Conservation (phyloP, 2,888 invertebrate genomes). For the Ophion costatus region DNA sequence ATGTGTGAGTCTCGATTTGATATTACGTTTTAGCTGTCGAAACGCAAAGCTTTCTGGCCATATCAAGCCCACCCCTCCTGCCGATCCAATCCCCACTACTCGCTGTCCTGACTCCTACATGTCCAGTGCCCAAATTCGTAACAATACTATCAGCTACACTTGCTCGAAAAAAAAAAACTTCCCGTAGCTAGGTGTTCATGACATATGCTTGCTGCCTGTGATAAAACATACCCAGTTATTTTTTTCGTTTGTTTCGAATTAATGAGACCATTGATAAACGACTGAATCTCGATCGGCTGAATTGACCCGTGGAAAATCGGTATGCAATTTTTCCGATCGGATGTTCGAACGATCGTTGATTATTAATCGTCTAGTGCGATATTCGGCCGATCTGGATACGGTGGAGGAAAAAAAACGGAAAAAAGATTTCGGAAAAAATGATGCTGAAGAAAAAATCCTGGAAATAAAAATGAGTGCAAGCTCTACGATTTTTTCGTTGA, state of each 20-base stretch:
- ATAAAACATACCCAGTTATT: constrained; percentile 42
- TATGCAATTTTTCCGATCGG: no score
- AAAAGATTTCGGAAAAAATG: constrained; percentile 3
- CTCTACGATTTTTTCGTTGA: background rate
- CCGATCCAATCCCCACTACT: constrained; percentile 40
- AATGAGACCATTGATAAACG: constrained; percentile 28
- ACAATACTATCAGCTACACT: constrained; percentile 66
- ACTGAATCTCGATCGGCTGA: constrained; percentile 34
- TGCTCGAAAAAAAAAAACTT: constrained; percentile 69
- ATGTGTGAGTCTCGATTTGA: constrained; percentile 57
- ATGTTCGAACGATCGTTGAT: background rate
- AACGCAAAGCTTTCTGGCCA: constrained; percentile 61
- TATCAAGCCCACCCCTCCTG: constrained; percentile 15
- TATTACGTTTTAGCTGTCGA: constrained; percentile 65
- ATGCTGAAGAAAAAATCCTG: background rate
- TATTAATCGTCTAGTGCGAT: background rate
- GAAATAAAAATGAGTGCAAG: constrained; percentile 20
- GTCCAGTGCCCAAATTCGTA: constrained; percentile 43
- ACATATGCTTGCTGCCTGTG: constrained; percentile 81
- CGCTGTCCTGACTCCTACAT: constrained; percentile 51
- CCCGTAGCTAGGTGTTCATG: constrained; percentile 75
- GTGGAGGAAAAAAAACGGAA: background rate
- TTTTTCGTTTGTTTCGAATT: constrained; percentile 36
- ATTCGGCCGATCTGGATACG: constrained; percentile 20
- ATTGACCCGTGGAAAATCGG: background rate